Evolutionary conservation across 2,797 vertebrate species (phyloP).

Genomic region (Corythornis leucogaster): DNA sequence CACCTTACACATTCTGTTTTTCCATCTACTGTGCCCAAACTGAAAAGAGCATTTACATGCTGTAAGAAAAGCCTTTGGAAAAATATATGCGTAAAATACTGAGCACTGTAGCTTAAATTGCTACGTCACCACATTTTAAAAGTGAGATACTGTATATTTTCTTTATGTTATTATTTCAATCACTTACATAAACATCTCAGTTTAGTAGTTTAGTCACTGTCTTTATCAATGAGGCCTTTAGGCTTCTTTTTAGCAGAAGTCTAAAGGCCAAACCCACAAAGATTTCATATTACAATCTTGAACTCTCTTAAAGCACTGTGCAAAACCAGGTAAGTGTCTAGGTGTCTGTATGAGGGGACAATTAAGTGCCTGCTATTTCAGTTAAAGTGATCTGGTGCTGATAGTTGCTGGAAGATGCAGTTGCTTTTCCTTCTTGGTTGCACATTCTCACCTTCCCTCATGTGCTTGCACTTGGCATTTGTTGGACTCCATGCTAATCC

Average conservation of each 20-base stretch:
- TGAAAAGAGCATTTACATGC: not conserved
- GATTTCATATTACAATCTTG: not conserved
- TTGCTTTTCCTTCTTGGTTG: not conserved
- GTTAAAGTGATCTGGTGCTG: not conserved
- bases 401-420: not conserved
- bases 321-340: not conserved
- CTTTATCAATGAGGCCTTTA: not conserved
- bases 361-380: not conserved
- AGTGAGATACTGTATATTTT: not conserved
- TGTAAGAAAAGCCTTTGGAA: slow-evolving; percentile 2
- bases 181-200: not conserved
- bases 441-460: not conserved
- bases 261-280: not conserved
- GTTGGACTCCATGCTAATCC: not conserved
- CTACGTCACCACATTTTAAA: not conserved
- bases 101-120: not conserved
- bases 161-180: not conserved
- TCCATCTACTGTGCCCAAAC: not conserved
- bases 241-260: not conserved
- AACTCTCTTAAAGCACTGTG: not conserved
- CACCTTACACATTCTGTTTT: not conserved
- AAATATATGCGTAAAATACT: not conserved
- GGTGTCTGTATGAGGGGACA: not conserved
- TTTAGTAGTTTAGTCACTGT: not conserved
- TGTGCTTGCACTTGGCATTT: not conserved